These are phyloP conservation scores for Trogon melanurus DNA, from an alignment of 2,113 vertebrate genomes.

Conservation along the genomic window DNA sequence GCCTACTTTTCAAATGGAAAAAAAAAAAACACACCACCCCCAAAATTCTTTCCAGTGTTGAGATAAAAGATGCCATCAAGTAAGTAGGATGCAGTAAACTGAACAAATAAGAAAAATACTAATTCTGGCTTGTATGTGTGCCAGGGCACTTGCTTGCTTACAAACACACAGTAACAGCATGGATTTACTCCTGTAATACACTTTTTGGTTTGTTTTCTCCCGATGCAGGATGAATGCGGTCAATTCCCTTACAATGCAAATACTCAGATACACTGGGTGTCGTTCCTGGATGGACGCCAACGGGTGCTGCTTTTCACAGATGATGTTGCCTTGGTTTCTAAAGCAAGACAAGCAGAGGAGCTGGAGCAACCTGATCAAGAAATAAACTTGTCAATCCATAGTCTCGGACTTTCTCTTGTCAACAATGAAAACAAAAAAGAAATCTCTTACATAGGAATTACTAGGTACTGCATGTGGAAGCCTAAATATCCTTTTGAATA, in stretches of 20 bases:
- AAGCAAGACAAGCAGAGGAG: constrained; percentile 93
- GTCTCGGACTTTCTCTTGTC: constrained; percentile 92
- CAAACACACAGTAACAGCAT: too few species aligned
- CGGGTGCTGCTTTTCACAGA: constrained; percentile 94
- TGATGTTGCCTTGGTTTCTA: constrained; percentile 89
- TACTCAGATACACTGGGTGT: constrained; percentile 93
- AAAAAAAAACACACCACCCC: not conserved
- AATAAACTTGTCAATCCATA: constrained; percentile 88
- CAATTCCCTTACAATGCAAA: constrained; percentile 87
- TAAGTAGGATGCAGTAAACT: not conserved
- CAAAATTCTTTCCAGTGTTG: not conserved
- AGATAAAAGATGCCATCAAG: not conserved
- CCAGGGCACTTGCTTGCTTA: not conserved
- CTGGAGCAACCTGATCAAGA: constrained; percentile 93
- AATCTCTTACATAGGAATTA: constrained; percentile 93
- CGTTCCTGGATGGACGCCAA: constrained; percentile 94
- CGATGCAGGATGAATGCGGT: constrained; percentile 86
- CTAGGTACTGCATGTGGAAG: constrained; percentile 78
- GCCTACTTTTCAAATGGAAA: not conserved
- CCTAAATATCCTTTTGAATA: not conserved
- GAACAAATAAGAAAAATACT: not conserved
- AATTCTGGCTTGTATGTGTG: not conserved
- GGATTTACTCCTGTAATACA: not conserved
- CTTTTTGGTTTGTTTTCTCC: not conserved
- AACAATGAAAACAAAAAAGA: constrained; percentile 90